phyloP scores from a whole-genome alignment of 2,113 vertebrate genomes.

The Theropithecus gelada region DNA sequence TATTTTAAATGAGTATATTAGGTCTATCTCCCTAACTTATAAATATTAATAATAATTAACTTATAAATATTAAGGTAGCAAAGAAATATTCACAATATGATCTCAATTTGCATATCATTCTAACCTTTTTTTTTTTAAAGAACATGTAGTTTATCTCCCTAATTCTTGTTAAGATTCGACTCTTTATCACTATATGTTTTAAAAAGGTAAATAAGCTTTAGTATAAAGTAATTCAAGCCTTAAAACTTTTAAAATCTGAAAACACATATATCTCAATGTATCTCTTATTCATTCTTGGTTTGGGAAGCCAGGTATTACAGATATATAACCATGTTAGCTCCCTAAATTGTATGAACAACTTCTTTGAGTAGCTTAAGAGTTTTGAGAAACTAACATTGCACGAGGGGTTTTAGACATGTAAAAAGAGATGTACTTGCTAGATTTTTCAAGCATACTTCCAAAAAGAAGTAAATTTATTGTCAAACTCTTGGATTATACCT shows the following conservation, averaged over 20 bases:
- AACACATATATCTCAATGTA: background rate
- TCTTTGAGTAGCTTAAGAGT: background rate
- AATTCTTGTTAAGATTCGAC: background rate
- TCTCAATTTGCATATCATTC: background rate
- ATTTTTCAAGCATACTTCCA: background rate
- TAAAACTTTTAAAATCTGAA: background rate
- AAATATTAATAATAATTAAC: background rate
- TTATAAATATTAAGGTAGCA: background rate
- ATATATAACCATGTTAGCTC: background rate
- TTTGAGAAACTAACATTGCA: slow-evolving; percentile 6
- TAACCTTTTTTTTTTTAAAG: background rate
- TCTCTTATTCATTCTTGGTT: background rate
- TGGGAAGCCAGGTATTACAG: slow-evolving; percentile 1
- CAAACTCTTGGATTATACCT: slow-evolving; percentile 7
- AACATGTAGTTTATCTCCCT: background rate
- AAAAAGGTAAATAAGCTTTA: background rate
- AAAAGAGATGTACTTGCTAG: background rate
- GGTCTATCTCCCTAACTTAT: background rate
- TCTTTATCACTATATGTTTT: background rate
- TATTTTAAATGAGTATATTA: background rate
- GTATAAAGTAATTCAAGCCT: background rate
- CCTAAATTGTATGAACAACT: background rate
- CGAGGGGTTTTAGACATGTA: background rate
- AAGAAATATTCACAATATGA: background rate
- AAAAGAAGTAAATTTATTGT: slow-evolving; percentile 23